These are phyloP conservation scores for Baronia brevicornis DNA, from an alignment of 2,888 invertebrate genomes.

Conservation along the genomic window DNA sequence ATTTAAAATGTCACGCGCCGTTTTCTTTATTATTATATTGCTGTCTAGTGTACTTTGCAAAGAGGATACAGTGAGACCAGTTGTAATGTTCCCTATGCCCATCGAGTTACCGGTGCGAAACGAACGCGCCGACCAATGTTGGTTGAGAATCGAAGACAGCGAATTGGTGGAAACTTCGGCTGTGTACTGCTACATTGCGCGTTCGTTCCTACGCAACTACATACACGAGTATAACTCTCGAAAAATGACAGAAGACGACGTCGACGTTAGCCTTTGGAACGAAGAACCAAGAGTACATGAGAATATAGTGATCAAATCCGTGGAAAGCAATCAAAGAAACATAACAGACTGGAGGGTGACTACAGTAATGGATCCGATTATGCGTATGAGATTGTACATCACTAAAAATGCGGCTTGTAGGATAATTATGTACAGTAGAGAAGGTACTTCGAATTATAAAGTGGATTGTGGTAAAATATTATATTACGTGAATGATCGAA, in stretches of 20 bases:
- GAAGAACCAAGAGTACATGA: conserved; percentile 33
- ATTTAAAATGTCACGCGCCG: conserved; percentile 53
- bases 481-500: conserved; percentile 42
- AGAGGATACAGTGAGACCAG: conserved; percentile 29
- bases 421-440: conserved; percentile 49
- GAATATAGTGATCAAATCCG: conserved; percentile 23
- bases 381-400: conserved; percentile 43
- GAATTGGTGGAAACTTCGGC: conserved; percentile 45
- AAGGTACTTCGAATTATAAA: conserved; percentile 45
- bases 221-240: conserved; percentile 47
- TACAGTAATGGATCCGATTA: conserved; percentile 44
- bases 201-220: conserved; percentile 40
- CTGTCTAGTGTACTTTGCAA: conserved; percentile 25
- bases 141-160: conserved; percentile 49
- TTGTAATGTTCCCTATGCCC: conserved; percentile 41
- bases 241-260: conserved; percentile 46
- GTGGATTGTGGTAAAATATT: conserved; percentile 46
- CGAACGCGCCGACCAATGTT: conserved; percentile 53
- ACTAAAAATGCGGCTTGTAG: conserved; percentile 44
- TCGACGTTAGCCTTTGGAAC: conserved; percentile 44
- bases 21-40: conserved; percentile 26
- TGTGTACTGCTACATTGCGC: conserved; percentile 41
- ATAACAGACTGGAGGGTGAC: conserved; percentile 44
- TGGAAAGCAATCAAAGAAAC: conserved; percentile 24
- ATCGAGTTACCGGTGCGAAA: conserved; percentile 49